These are phyloP conservation scores for Dinoponera quadriceps DNA, from an alignment of 1,140 invertebrate genomes.

Conservation along the genomic window DNA sequence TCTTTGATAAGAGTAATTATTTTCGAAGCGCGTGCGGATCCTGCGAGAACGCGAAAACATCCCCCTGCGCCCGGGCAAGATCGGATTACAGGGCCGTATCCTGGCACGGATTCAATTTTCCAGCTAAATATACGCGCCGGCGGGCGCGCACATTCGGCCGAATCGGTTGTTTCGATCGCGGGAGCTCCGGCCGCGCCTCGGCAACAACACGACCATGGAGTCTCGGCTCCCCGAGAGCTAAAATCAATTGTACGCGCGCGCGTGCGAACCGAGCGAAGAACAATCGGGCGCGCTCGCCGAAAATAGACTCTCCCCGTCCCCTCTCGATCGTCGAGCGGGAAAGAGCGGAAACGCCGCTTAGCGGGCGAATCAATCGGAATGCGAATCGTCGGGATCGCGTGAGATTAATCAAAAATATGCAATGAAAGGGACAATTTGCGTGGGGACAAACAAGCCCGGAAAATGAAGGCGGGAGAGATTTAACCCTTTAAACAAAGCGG, in stretches of 20 bases:
- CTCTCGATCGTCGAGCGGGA: not conserved
- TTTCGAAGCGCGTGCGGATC: slow-evolving; percentile 41
- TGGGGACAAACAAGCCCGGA: too few species aligned
- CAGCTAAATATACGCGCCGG: slow-evolving; percentile 66
- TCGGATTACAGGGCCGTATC: slow-evolving; percentile 72
- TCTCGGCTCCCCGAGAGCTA: slow-evolving; percentile 28
- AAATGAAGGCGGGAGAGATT: too few species aligned
- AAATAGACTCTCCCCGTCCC: slow-evolving; percentile 11
- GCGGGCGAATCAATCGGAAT: slow-evolving; percentile 3
- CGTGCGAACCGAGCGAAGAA: slow-evolving; percentile 12
- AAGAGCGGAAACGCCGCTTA: not conserved
- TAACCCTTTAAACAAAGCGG: too few species aligned
- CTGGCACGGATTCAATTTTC: slow-evolving; percentile 72
- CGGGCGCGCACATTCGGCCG: slow-evolving; percentile 60
- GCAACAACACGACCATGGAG: slow-evolving; percentile 42
- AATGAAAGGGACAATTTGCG: too few species aligned
- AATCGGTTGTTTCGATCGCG: slow-evolving; percentile 63
- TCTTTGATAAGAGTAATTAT: slow-evolving; percentile 58
- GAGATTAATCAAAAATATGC: too few species aligned
- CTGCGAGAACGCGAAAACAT: slow-evolving; percentile 62
- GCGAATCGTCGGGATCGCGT: too few species aligned
- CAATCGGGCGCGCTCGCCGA: slow-evolving; percentile 36
- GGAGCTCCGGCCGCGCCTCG: slow-evolving; percentile 32
- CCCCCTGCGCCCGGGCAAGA: slow-evolving; percentile 46
- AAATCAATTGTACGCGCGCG: slow-evolving; percentile 52